Conservation (phyloP, 2,797 vertebrate species). For the Bovichtus diacanthus region DNA sequence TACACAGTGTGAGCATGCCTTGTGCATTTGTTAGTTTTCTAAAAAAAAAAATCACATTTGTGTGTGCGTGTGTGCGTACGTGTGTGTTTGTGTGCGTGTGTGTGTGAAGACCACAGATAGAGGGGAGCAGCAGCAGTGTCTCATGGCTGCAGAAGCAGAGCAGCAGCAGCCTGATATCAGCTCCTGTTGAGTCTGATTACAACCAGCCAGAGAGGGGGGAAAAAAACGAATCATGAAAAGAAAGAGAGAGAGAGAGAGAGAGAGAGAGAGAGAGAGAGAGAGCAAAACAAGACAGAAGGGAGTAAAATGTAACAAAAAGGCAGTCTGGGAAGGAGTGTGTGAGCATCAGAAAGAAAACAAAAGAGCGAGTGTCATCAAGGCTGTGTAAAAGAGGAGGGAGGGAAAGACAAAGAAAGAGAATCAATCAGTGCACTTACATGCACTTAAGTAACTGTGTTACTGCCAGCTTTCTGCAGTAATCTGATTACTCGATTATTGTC, state of each 20-base stretch:
- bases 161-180: conserved; percentile 64
- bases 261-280: conserved; percentile 18
- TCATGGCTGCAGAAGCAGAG: conserved; percentile 51
- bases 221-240: conserved; percentile 16
- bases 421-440: conserved; percentile 42
- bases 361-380: conserved; percentile 14
- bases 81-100: conserved; percentile 31
- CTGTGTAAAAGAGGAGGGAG: conserved; percentile 11
- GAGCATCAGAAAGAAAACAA: conserved; percentile 45
- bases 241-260: conserved; percentile 20
- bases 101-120: conserved; percentile 33
- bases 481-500: conserved; percentile 38
- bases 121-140: conserved; percentile 27
- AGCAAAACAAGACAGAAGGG: too few relatives aligned
- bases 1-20: conserved; percentile 11
- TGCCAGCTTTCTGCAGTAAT: conserved; percentile 50
- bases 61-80: conserved; percentile 23
- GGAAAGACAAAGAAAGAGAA: conserved; percentile 17
- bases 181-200: conserved; percentile 72
- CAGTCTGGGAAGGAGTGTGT: conserved; percentile 7
- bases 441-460: conserved; percentile 53
- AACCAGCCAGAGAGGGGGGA: conserved; percentile 40
- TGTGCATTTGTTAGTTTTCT: conserved; percentile 1
- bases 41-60: neutral
- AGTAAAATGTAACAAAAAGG: conserved; percentile 30